These are phyloP conservation scores for Neuroterus valhalla DNA, from an alignment of 1,140 invertebrate genomes.

Conservation along the genomic window DNA sequence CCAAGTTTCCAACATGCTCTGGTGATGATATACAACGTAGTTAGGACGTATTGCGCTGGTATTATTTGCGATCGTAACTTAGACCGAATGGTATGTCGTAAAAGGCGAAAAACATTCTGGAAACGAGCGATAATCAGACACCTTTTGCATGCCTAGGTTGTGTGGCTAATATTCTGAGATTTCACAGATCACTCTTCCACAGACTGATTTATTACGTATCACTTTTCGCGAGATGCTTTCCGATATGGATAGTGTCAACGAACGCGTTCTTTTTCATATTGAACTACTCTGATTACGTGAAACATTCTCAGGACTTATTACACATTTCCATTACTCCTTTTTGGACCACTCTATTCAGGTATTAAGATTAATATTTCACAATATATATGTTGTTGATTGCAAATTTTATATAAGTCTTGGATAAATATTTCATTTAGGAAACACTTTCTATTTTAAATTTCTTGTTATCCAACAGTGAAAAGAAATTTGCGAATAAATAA, in stretches of 20 bases:
- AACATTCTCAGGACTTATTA: background rate
- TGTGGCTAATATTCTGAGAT: slow-evolving; percentile 1
- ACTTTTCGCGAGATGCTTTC: slow-evolving; percentile 6
- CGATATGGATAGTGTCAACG: slow-evolving; percentile 19
- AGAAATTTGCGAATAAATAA: too few species aligned
- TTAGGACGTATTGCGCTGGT: background rate
- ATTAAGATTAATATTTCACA: background rate
- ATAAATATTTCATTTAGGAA: too few species aligned
- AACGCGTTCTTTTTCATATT: background rate
- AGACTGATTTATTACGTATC: slow-evolving; percentile 28
- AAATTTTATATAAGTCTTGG: background rate
- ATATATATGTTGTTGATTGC: background rate
- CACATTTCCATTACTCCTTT: background rate
- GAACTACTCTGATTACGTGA: background rate
- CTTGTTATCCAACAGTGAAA: too few species aligned
- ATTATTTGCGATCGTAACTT: slow-evolving; percentile 38
- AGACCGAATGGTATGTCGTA: slow-evolving; percentile 36
- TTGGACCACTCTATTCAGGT: background rate
- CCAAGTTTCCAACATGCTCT: background rate
- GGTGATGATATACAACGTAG: slow-evolving; percentile 2
- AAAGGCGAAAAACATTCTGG: slow-evolving; percentile 36
- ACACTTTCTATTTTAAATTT: too few species aligned
- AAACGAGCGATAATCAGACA: slow-evolving; percentile 25
- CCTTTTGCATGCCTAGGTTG: slow-evolving; percentile 9
- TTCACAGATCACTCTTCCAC: slow-evolving; percentile 31